These are phyloP conservation scores for Perizoma affinitatum DNA, from an alignment of 2,888 invertebrate species.

Conservation along the genomic window DNA sequence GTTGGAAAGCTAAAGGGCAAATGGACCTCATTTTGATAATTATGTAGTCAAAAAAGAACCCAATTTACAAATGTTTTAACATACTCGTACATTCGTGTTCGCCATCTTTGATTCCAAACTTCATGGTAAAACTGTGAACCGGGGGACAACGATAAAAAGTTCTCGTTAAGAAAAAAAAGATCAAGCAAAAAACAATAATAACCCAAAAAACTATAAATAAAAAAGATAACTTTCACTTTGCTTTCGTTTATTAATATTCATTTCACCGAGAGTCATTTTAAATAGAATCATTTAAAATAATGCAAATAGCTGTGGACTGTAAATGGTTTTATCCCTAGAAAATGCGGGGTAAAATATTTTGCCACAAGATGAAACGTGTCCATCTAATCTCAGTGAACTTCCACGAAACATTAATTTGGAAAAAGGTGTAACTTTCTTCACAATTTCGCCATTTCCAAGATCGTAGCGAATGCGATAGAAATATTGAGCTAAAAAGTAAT, in stretches of 20 bases:
- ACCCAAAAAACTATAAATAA: not conserved
- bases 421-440: slow-evolving; percentile 53
- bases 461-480: slow-evolving; percentile 33
- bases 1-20: no score
- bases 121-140: no score
- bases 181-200: not conserved
- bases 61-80: no score
- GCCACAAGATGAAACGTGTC: slow-evolving; percentile 40
- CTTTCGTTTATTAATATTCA: slow-evolving; percentile 6
- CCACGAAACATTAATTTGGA: slow-evolving; percentile 55
- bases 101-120: no score
- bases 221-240: slow-evolving; percentile 1
- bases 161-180: no score
- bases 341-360: slow-evolving; percentile 35
- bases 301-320: slow-evolving; percentile 26
- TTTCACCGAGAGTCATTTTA: slow-evolving; percentile 1
- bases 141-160: no score
- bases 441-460: slow-evolving; percentile 51
- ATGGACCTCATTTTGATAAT: no score
- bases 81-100: no score
- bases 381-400: slow-evolving; percentile 53
- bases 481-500: slow-evolving; percentile 29
- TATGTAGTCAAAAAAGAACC: no score
- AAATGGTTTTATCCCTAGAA: slow-evolving; percentile 21
- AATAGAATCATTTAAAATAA: slow-evolving; percentile 21